Conservation (phyloP, 2,888 invertebrate genomes). For the Plebejus melissa region DNA sequence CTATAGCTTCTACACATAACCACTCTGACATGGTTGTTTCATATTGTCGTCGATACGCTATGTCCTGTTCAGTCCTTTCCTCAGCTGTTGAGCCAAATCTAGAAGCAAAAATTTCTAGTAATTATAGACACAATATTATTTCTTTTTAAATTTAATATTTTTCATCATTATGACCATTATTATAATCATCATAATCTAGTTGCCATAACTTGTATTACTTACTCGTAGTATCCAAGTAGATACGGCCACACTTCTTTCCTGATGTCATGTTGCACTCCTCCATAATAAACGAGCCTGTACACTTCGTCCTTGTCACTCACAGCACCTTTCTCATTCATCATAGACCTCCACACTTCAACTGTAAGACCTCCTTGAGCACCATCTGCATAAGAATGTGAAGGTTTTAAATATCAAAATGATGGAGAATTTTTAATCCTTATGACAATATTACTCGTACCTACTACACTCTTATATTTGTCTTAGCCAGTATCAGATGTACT, state of each 20-base stretch:
- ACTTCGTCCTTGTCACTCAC: slow-evolving; percentile 84
- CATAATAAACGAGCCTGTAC: slow-evolving; percentile 90
- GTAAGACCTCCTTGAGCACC: slow-evolving; percentile 86
- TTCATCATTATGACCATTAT: too few relatives aligned
- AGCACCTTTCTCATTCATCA: slow-evolving; percentile 81
- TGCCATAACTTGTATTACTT: not conserved
- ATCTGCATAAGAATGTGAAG: slow-evolving; percentile 47
- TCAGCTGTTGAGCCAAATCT: slow-evolving; percentile 84
- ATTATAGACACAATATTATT: not conserved
- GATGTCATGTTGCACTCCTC: slow-evolving; percentile 89
- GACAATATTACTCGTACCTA: too few relatives aligned
- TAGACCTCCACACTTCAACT: slow-evolving; percentile 84
- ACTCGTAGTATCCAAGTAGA: slow-evolving; percentile 89
- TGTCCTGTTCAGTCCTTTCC: slow-evolving; percentile 82
- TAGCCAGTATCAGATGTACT: too few relatives aligned
- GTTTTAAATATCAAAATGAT: too few relatives aligned
- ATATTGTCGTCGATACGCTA: slow-evolving; percentile 85
- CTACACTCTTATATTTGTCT: too few relatives aligned
- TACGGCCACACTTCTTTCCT: slow-evolving; percentile 93
- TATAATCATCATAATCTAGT: too few relatives aligned
- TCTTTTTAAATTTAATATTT: too few relatives aligned
- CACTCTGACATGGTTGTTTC: slow-evolving; percentile 97
- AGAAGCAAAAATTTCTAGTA: slow-evolving; percentile 4
- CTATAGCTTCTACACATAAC: slow-evolving; percentile 96
- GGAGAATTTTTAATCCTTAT: too few relatives aligned